These are phyloP conservation scores for Sinopyrophorus schimmeli DNA, from an alignment of 2,888 invertebrate genomes.

Conservation along the genomic window DNA sequence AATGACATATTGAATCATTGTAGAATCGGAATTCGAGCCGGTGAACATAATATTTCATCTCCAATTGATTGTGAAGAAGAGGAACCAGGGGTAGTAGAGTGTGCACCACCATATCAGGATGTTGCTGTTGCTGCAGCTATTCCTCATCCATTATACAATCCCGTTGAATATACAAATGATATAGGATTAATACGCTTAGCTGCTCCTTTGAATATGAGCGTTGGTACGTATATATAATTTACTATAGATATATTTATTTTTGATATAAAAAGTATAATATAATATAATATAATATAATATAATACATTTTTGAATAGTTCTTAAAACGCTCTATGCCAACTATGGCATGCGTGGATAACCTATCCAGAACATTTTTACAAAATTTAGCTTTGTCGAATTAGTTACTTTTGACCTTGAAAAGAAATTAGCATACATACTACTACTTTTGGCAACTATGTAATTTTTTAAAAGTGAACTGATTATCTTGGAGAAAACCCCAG, in stretches of 20 bases:
- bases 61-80: conserved; percentile 54
- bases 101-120: conserved; percentile 57
- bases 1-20: too few species aligned
- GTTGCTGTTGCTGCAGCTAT: conserved; percentile 56
- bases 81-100: conserved; percentile 45
- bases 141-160: conserved; percentile 60
- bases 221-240: conserved; percentile 34
- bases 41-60: conserved; percentile 60
- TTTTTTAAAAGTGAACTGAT: too few species aligned
- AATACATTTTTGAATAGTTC: too few species aligned
- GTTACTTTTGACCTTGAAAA: too few species aligned
- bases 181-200: conserved; percentile 60
- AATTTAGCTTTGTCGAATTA: too few species aligned
- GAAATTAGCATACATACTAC: too few species aligned
- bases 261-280: neutral
- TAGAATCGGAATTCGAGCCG: conserved; percentile 64
- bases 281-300: neutral
- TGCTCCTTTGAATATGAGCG: conserved; percentile 51
- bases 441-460: too few species aligned
- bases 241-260: neutral
- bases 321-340: too few species aligned
- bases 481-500: too few species aligned
- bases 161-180: conserved; percentile 60
- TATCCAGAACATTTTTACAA: too few species aligned
- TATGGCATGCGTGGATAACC: too few species aligned